Base-by-base conservation (phyloP, 2,888 invertebrate species). In the Philaethria dido region DNA sequence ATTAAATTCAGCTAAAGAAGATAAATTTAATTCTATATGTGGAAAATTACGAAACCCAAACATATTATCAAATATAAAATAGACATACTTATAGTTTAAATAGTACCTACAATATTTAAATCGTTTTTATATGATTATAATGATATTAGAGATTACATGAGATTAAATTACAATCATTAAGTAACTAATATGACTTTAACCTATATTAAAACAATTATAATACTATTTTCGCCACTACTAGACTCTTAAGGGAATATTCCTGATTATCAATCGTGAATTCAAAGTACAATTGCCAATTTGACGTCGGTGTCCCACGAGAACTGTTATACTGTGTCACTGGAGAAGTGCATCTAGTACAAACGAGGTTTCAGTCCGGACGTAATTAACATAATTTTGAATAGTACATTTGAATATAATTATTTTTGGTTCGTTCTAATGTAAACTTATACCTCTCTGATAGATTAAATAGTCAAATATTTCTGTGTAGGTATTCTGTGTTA, bases 221-320 rank as follows among this genome's bases (percentile, higher is more conserved):
- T 13, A 29, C 52, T 16, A 29, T 16, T 29, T 13, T 29, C 52
- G 16, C 11, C 29, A 11, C 16, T 16, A 16, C n/a, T 9, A 3
- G 9, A 39, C 57, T 39, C 39, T 55, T 55, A 55, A 39, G 39
- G 55, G 20, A 55, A 55, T 57, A 57, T 57, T 42, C 36, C 9
- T 57, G 57, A 42, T 57, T 42, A 22, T 57, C 42, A 57, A 57
- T 57, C 22, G 11, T 6, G 57, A 22, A 42, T 22, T 57, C 39
- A 57, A 25, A 42, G 22, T 57, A 57, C 22, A 42, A 57, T 42
- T 57, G 57, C n/a, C 39, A 57, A 57, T 18, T 57, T 57, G 57
- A 57, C 22, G n/a, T 57, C 42, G 39, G 8, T 22, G 11, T 57
- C 22, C 57, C 57, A 39, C 11, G 57, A 57, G 57, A 42, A 42